phyloP scores from a whole-genome alignment of 2,113 vertebrate species.

The Caretta caretta region DNA sequence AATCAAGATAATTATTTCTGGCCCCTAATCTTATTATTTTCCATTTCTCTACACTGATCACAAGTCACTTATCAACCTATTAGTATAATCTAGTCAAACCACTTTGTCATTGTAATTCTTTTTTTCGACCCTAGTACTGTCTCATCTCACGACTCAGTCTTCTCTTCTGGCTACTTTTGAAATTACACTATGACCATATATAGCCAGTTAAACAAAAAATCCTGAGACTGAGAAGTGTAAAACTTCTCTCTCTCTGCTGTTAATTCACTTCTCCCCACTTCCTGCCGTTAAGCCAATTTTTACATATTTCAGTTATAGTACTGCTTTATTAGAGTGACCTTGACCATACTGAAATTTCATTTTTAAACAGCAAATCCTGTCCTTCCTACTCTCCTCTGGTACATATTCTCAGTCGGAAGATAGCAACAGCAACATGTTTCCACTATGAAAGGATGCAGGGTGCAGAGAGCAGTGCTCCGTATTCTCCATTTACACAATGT shows the following conservation, averaged over 20 bases:
- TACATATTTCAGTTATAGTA: background rate
- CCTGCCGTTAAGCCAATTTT: background rate
- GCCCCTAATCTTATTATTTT: background rate
- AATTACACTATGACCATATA: background rate
- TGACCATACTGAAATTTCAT: background rate
- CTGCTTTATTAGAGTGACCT: background rate
- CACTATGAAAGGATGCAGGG: background rate
- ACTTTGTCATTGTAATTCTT: background rate
- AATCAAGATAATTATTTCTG: background rate
- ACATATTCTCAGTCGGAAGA: background rate
- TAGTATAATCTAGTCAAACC: background rate
- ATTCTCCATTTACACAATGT: background rate
- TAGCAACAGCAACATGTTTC: accelerated
- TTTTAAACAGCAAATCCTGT: background rate
- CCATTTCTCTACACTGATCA: background rate
- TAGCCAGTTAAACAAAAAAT: background rate
- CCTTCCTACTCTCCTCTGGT: background rate
- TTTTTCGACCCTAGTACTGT: background rate
- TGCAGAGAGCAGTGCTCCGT: background rate
- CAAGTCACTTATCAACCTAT: background rate
- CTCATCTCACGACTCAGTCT: accelerated
- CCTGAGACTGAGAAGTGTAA: accelerated
- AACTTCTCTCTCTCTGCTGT: background rate
- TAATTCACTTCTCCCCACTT: background rate
- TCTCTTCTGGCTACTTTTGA: background rate